Base-by-base conservation (phyloP, 2,888 invertebrate genomes). In the Silvanus unidentatus region DNA sequence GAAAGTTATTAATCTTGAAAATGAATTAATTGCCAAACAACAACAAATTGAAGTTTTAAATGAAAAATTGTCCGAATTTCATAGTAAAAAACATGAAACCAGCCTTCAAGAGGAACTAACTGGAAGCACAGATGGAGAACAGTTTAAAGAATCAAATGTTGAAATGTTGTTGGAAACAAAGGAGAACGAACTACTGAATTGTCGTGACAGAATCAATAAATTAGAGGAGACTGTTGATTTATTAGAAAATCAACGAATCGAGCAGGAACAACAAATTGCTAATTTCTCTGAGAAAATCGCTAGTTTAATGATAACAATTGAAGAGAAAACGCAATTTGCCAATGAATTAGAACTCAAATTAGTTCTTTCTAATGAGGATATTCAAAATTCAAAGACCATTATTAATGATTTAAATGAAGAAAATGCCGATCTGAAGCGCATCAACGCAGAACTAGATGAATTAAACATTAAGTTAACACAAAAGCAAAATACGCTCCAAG, bases 131-230 rank as follows among this genome's bases (percentile, higher is more conserved):
- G 44, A 57, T 16, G 55, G 59, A 27, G 58, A 61, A 44, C 55
- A 57, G 40, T 49, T 55, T 22, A 49, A 52, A 30, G 49, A 50
- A 43, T 2, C 39, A 36, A 42, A 55, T n/a, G 54, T 54, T 10
- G 53, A 88, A 62, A 75, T 84, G 39, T 84, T 82, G 49, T 82
- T 87, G 43, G 88, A 88, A 67, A 81, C 78, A 30, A 71, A 87
- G 45, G 84, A 88, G 66, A 69, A 75, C 16, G 86, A 87, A 59
- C 75, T 84, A 40, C 71, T 66, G 2, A 79, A 80, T 57, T 79
- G 81, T 43, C 82, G 81, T 55, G 77, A 77, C 5, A 80, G 82
- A 57, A 78, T 82, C 30, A 73, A 75, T 27, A 78, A 78, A 28
- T 75, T 88, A 29, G 82, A 87, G 62, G 84, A 86, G 62, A 79